Evolutionary conservation across 2,113 vertebrate species (phyloP), one percentile per base, ranked within the genome.

Genomic region (Lagopus muta): DNA sequence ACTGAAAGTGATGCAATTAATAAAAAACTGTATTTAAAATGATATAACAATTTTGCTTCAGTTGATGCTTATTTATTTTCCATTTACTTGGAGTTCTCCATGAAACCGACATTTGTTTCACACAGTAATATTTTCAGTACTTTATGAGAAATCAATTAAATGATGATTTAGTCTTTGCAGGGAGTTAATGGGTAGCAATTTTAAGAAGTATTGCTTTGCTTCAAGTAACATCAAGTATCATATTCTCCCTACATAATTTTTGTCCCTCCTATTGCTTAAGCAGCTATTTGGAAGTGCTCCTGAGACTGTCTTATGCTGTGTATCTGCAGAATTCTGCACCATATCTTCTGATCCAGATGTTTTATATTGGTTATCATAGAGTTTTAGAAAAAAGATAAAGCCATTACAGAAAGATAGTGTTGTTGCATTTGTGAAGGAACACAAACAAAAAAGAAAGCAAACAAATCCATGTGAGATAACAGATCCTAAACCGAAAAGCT

Each of bases 171-270:
- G 69, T 73, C 72, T 73, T 95, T 61, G 70, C 66, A 87, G 87
- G 94, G 86, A 90, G 75, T 70, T 96, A 95, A 96, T 91, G 70
- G 81, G 91, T 83, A 66, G 47, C 57, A 94, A 89, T 93, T 95
- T 89, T 92, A 95, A 72, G 25, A 80, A 45, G 43, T 30, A 64
- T 48, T 84, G 6, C 57, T 88, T 58, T 83, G 17, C 61, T 92
- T 96, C 62, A 95, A 92, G 32, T 69, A 88, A 69, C 32, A 76
- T 43, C 19, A 89, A 93, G 40, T 79, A 71, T 88, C 34, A 90
- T 66, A 58, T 15, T 61, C 40, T 93, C 87, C 58, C 45, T 71
- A 70, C 64, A 82, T 80, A 45, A 73, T 75, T 94, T 70, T 80
- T 66, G 61, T 90, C 16, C 11, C 61, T 92, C 52, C 73, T 82